These are phyloP conservation scores for Crypturellus tataupa DNA, from an alignment of 2,797 vertebrate genomes.

Conservation along the genomic window DNA sequence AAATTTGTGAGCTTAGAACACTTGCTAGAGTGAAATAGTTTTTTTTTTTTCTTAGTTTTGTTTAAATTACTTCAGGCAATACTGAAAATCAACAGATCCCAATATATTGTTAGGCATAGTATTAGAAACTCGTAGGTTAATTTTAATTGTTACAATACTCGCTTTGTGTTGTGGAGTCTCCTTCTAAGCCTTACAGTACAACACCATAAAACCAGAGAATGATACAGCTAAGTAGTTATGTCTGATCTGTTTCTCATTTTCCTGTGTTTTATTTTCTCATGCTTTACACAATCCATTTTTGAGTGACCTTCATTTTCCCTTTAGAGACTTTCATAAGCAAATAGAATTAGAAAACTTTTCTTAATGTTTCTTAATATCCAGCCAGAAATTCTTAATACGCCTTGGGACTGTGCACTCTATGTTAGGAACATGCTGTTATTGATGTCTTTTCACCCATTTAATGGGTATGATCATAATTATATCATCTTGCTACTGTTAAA, in stretches of 20 bases:
- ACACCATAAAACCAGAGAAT: background rate
- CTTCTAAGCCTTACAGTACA: background rate
- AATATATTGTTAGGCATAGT: background rate
- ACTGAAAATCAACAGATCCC: background rate
- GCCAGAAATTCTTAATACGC: conserved; percentile 57
- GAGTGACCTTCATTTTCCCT: conserved; percentile 56
- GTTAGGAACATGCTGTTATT: conserved; percentile 52
- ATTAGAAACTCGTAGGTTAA: background rate
- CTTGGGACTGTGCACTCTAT: conserved; percentile 9
- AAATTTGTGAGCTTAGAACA: background rate
- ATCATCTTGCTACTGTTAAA: background rate
- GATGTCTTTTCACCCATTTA: conserved; percentile 27
- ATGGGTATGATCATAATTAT: conserved; percentile 6
- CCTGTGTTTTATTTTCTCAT: conserved; percentile 40
- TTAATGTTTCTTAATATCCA: conserved; percentile 57
- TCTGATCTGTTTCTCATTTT: conserved; percentile 50
- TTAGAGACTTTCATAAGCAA: conserved; percentile 35
- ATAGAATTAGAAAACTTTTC: conserved; percentile 32
- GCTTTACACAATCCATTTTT: conserved; percentile 36
- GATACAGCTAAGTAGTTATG: background rate
- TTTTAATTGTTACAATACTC: background rate
- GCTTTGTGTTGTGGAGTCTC: background rate
- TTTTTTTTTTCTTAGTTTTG: background rate
- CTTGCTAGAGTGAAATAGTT: background rate
- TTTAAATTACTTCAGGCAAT: background rate